These are phyloP conservation scores for Chiloscyllium punctatum DNA, from an alignment of 2,797 vertebrate species.

Conservation along the genomic window DNA sequence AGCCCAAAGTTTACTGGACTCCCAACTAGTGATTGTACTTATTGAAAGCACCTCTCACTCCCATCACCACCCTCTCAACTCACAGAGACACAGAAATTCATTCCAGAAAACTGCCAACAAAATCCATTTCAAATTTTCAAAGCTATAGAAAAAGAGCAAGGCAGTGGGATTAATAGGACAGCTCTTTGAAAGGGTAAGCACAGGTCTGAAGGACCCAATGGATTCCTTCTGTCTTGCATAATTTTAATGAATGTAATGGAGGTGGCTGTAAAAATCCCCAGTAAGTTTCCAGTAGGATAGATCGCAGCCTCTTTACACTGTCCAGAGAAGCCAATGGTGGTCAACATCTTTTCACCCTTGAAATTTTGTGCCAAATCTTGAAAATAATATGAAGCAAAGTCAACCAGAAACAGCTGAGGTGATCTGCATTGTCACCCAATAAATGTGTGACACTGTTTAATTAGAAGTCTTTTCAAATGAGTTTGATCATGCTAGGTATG, in stretches of 20 bases:
- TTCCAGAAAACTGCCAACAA: neutral
- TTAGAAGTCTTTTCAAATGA: neutral
- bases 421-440: neutral
- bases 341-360: neutral
- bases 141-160: neutral
- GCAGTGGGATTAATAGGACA: neutral
- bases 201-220: neutral
- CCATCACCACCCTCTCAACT: no score
- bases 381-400: neutral
- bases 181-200: neutral
- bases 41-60: neutral
- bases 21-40: neutral
- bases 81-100: neutral
- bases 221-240: neutral
- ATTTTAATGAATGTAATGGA: conserved; percentile 8
- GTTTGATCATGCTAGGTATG: neutral
- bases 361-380: neutral
- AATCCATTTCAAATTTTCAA: neutral
- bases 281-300: neutral
- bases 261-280: neutral
- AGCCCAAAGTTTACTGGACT: neutral
- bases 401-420: neutral
- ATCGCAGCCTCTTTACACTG: neutral
- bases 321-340: neutral
- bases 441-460: conserved; percentile 6